Percentiles rank a stretch among this genome's conserved stretches.
Conservation (phyloP, 2,797 vertebrate genomes). For the Holocentrus rufus region DNA sequence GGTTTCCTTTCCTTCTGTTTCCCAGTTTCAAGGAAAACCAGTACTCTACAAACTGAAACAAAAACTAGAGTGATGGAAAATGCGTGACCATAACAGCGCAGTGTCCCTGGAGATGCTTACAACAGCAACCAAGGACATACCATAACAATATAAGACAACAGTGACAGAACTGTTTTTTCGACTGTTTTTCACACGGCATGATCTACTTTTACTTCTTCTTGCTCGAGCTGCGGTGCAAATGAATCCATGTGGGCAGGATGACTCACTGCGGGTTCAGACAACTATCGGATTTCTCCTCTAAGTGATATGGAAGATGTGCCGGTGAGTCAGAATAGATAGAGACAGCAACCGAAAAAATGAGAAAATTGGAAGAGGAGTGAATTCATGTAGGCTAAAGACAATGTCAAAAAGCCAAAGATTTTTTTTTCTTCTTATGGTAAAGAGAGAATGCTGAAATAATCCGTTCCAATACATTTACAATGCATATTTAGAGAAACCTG, state of each 20-base stretch:
- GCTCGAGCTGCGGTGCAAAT: not conserved
- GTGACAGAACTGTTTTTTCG: no score
- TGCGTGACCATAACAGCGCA: conserved; percentile 15
- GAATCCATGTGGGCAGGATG: conserved; percentile 1
- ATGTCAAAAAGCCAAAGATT: not conserved
- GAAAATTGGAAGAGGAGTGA: not conserved
- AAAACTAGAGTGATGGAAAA: conserved; percentile 19
- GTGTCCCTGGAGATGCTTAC: not conserved
- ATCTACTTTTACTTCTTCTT: conserved; percentile 23
- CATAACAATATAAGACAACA: not conserved
- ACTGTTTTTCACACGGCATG: not conserved
- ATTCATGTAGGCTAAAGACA: not conserved
- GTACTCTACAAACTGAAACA: not conserved
- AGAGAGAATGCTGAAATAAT: no score
- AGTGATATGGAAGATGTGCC: not conserved
- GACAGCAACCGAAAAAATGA: not conserved
- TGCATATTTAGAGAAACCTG: no score
- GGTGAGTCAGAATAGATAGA: conserved; percentile 2
- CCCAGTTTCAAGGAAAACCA: not conserved
- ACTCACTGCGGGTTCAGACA: conserved; percentile 14
- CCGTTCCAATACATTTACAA: no score
- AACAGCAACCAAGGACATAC: not conserved
- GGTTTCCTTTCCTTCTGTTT: not conserved
- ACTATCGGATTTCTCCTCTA: not conserved
- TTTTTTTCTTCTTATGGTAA: conserved; percentile 2